phyloP scores from a whole-genome alignment of 64 coral and sea anemone genomes.

The Actinia equina region DNA sequence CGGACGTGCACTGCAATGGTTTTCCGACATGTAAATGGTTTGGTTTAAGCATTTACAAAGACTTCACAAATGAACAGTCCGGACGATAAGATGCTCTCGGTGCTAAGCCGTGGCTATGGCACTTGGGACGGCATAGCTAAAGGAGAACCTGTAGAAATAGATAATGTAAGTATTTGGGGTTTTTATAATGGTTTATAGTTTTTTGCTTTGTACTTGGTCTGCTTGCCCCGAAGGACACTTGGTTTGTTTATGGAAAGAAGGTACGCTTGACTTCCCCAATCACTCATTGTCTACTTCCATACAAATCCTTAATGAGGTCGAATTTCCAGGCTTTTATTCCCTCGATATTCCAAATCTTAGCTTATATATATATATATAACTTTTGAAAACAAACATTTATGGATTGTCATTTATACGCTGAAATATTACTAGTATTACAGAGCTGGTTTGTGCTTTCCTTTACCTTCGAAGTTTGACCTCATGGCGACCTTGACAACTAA shows the following conservation, averaged over 20 bases:
- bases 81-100: conserved; percentile 30
- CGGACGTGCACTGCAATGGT: background rate
- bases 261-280: background rate
- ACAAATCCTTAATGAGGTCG: background rate
- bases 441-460: background rate
- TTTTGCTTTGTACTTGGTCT: background rate
- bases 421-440: background rate
- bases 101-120: conserved; percentile 56
- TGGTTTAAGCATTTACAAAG: background rate
- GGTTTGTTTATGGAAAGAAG: background rate
- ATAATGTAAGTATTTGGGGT: conserved; percentile 12
- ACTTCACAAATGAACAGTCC: conserved; percentile 10
- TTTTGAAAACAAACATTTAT: background rate
- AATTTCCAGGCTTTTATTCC: background rate
- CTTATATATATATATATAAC: background rate
- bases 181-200: background rate
- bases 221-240: background rate
- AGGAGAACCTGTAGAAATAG: conserved; percentile 24
- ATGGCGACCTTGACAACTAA: conserved; percentile 1
- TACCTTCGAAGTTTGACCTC: background rate
- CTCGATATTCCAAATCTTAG: background rate
- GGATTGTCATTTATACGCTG: background rate
- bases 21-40: background rate
- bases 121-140: conserved; percentile 63
- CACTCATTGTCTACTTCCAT: background rate